phyloP scores from a whole-genome alignment of 2,797 vertebrate species.

The Calcarius lapponicus region DNA sequence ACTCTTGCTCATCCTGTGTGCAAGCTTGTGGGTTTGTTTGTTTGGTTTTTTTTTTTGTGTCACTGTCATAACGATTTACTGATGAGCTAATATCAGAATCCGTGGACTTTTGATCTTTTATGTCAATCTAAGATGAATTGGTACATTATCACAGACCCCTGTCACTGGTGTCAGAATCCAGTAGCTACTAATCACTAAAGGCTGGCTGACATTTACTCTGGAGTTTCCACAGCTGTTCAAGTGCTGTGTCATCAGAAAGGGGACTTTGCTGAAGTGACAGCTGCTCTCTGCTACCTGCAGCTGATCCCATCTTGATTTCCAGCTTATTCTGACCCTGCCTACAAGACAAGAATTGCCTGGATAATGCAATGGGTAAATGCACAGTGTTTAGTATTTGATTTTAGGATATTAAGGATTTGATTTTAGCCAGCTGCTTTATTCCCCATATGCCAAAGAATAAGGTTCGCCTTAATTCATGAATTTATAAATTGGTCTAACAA shows the following conservation, averaged over 20 bases:
- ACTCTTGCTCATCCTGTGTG: neutral
- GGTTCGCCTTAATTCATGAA: constrained; percentile 57
- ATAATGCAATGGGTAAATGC: neutral
- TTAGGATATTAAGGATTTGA: constrained; percentile 76
- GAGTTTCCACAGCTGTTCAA: neutral
- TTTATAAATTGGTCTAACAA: constrained; percentile 58
- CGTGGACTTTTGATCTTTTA: neutral
- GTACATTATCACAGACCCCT: neutral
- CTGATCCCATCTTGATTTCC: neutral
- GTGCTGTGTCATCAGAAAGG: neutral
- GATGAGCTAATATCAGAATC: neutral
- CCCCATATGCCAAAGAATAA: constrained; percentile 50
- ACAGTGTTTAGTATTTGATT: constrained; percentile 66
- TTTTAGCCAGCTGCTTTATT: constrained; percentile 66
- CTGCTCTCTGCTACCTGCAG: neutral
- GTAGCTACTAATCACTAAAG: neutral
- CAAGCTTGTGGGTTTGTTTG: neutral
- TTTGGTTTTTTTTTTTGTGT: neutral
- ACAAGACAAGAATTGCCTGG: neutral
- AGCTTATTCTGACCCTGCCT: neutral
- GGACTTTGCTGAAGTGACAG: neutral
- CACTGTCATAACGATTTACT: neutral
- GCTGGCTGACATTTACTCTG: neutral
- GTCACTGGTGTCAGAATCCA: neutral
- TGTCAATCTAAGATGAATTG: neutral